Conservation (phyloP, 2,888 invertebrate species). For the Stictocephala bisonia region DNA sequence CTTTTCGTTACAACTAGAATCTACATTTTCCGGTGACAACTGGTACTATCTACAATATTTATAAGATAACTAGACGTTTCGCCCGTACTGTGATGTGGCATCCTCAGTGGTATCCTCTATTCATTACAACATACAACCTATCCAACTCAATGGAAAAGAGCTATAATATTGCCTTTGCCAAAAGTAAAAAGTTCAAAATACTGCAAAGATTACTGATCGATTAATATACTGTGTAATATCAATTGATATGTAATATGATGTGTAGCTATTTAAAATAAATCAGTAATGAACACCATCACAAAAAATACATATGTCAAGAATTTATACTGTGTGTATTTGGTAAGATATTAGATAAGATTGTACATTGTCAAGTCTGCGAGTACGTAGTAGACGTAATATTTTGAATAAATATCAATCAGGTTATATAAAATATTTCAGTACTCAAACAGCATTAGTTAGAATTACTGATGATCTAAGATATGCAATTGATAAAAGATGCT, state of each 20-base stretch:
- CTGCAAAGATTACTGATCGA: neutral
- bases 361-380: neutral
- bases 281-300: too few species aligned
- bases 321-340: neutral
- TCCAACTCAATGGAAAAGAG: neutral
- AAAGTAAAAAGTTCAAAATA: neutral
- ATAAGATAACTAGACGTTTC: too few species aligned
- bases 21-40: too few species aligned
- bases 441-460: neutral
- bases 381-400: neutral
- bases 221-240: too few species aligned
- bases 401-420: conserved; percentile 8
- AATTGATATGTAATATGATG: too few species aligned
- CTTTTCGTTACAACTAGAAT: too few species aligned
- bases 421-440: neutral
- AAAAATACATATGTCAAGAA: too few species aligned
- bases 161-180: neutral
- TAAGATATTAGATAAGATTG: neutral
- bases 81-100: too few species aligned
- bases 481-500: neutral
- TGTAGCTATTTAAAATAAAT: too few species aligned
- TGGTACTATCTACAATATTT: too few species aligned
- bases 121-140: neutral
- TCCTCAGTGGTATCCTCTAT: too few species aligned
- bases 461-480: neutral